These are phyloP conservation scores for Gastrophryne carolinensis DNA, from an alignment of 2,797 vertebrate species.

Conservation along the genomic window DNA sequence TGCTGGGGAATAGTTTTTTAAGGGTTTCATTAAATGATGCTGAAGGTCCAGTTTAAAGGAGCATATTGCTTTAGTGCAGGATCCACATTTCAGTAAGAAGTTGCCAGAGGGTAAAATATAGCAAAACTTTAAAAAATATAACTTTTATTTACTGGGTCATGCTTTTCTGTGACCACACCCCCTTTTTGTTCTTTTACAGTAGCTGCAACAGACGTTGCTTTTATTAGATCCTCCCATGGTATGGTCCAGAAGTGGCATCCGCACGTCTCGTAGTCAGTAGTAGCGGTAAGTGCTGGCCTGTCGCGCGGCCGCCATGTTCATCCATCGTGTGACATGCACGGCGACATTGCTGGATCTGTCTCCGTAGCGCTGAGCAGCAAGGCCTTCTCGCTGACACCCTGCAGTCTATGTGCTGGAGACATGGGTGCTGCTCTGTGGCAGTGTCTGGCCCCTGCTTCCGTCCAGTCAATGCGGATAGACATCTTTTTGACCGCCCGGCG, in stretches of 20 bases:
- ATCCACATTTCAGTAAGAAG: too few species aligned
- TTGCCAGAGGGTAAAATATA: too few species aligned
- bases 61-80: too few species aligned
- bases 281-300: neutral
- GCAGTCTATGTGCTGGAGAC: slow-evolving; percentile 6
- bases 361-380: neutral
- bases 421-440: slow-evolving; percentile 8
- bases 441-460: slow-evolving; percentile 4
- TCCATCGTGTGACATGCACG: neutral
- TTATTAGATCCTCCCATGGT: neutral
- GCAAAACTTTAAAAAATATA: neutral
- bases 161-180: too few species aligned
- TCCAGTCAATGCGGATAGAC: slow-evolving; percentile 55
- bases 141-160: neutral
- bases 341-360: neutral
- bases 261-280: neutral
- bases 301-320: slow-evolving; percentile 1
- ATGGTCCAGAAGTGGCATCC: neutral
- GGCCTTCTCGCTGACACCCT: neutral
- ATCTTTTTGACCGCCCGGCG: slow-evolving; percentile 48
- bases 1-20: too few species aligned
- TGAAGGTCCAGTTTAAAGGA: too few species aligned
- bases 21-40: too few species aligned
- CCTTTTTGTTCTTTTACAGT: neutral
- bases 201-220: neutral